phyloP scores from a whole-genome alignment of 2,797 vertebrate species.

The Potorous gilbertii region DNA sequence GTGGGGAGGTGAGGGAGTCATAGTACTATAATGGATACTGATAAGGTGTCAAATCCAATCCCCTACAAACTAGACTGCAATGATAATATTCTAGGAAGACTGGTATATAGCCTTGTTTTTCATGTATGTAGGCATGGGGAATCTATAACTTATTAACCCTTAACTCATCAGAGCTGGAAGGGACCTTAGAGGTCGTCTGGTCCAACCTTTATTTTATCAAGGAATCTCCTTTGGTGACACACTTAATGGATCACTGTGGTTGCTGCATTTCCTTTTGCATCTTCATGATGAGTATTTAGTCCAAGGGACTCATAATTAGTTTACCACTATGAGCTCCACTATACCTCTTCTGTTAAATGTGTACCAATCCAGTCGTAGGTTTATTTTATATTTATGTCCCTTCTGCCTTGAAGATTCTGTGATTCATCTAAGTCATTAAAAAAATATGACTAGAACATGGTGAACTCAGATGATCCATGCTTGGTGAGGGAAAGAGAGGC shows the following conservation, averaged over 20 bases:
- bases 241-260: neutral
- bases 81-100: neutral
- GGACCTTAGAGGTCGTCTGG: neutral
- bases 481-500: neutral
- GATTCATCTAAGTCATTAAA: constrained; percentile 2
- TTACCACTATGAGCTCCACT: neutral
- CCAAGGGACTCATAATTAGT: neutral
- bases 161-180: neutral
- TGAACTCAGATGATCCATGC: neutral
- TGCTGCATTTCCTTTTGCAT: neutral
- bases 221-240: neutral
- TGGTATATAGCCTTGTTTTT: neutral
- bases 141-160: neutral
- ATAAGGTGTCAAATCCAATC: too few species aligned
- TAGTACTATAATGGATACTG: neutral
- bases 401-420: neutral
- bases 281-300: neutral
- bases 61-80: neutral
- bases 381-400: neutral
- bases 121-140: neutral
- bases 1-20: neutral
- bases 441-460: neutral
- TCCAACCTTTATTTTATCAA: neutral
- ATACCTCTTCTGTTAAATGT: neutral
- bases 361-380: neutral